Conservation (phyloP, 2,797 vertebrate genomes). For the Melanitta fusca region DNA sequence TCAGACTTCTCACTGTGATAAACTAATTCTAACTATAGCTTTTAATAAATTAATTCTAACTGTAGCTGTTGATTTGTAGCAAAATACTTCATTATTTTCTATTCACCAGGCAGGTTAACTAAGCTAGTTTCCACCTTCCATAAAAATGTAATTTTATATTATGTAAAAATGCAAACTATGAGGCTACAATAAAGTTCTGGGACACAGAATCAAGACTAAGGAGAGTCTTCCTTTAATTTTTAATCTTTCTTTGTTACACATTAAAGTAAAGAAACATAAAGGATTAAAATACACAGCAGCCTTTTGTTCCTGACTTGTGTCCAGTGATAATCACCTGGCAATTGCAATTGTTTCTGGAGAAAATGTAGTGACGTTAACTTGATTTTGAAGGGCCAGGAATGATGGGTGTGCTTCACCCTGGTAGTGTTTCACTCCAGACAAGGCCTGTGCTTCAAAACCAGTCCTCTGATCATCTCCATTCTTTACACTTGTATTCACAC, state of each 20-base stretch:
- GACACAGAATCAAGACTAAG: background rate
- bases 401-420: background rate
- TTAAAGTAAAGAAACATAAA: background rate
- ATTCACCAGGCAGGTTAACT: background rate
- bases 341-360: background rate
- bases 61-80: background rate
- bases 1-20: background rate
- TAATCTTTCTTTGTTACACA: background rate
- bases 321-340: background rate
- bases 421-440: background rate
- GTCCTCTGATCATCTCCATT: background rate
- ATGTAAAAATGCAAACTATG: background rate
- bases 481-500: background rate
- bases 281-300: slow-evolving; percentile 30
- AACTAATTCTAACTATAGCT: no score
- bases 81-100: background rate
- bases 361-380: background rate
- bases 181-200: background rate
- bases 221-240: background rate
- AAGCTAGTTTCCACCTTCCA: background rate
- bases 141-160: background rate
- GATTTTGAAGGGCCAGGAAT: background rate
- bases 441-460: background rate
- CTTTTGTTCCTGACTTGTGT: slow-evolving; percentile 16
- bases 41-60: background rate